These are phyloP conservation scores for Penaeus monodon DNA, from an alignment of 2,888 invertebrate genomes.

Conservation along the genomic window DNA sequence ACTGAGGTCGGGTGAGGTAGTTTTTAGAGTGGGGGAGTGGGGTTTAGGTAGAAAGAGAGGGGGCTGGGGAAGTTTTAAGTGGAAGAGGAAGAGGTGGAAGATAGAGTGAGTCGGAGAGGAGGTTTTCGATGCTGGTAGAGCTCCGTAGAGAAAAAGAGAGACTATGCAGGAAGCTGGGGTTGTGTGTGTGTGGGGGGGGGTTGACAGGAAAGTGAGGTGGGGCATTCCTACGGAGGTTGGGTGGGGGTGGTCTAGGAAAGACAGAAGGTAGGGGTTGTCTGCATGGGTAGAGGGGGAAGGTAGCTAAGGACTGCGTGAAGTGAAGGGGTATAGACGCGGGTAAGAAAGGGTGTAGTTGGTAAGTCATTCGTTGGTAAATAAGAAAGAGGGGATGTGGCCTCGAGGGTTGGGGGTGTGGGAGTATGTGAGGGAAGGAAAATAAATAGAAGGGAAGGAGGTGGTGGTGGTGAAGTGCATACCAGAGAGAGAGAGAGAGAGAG, in stretches of 20 bases:
- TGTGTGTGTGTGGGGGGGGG: no score
- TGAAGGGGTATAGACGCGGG: no score
- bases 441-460: background rate
- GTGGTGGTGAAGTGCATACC: background rate
- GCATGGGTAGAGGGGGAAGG: background rate
- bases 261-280: background rate
- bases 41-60: no score
- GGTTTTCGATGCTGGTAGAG: no score
- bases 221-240: background rate
- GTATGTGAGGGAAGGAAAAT: background rate
- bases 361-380: no score
- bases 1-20: background rate
- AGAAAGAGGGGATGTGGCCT: no score
- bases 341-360: no score
- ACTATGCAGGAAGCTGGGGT: no score
- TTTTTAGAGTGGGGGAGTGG: background rate
- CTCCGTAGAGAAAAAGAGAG: background rate
- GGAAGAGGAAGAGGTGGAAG: background rate
- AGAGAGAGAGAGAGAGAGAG: background rate
- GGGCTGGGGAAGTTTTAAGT: no score
- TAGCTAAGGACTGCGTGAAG: no score
- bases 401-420: background rate
- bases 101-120: background rate
- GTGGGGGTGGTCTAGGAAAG: background rate
- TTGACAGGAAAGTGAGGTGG: background rate